Base-by-base conservation (phyloP, 2,888 invertebrate genomes). In the Melipona bicolor region DNA sequence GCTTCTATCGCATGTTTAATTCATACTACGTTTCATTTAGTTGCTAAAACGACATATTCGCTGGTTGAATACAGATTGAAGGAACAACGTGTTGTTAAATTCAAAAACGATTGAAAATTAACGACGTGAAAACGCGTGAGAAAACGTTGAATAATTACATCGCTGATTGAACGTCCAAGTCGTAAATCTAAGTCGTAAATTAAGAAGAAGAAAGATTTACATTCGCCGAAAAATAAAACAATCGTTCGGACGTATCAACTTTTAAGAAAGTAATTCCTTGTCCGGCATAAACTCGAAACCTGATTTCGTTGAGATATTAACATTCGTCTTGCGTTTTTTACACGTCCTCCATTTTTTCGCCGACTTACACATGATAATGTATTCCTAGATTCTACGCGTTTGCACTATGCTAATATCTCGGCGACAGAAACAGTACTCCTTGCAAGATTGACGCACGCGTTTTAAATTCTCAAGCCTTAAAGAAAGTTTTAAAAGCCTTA, bases 321-420 rank as follows among this genome's bases (percentile, higher is more conserved):
- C 36, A 67, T 52, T 68, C 36, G 32, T 54, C 43, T 32, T 4
- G 19, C 27, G 52, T 43, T 3, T 61, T 54, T 27, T 54, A 19
- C 27, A n/a, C 52, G 59, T 52, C 24, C 17, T 27, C 43, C 50
- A 6, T 79, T 79, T 54, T 27, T 68, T 49, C 49, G 50, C 17
- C 15, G 52, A 21, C 56, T 72, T 54, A 69, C 62, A n/a, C 62
- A 54, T 62, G 76, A 32, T 54, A 75, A 79, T 69, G 13, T 76
- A 75, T 75, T 43, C 43, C 50, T 43, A 59, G 50, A 62, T 67
- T 50, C 75, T 62, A 52, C 68, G 43, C 50, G 36, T 75, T 54
- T 75, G 50, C 56, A 67, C 21, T 67, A 59, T 67, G 24, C 27
- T 71, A 27, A 71, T 71, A n/a, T 32, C 6, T 13, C 17, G 78